A percentile compares a stretch with the other conserved stretches of the same genome.
phyloP scores from a whole-genome alignment of 2,888 invertebrate genomes.

The Drosophila algonquin region DNA sequence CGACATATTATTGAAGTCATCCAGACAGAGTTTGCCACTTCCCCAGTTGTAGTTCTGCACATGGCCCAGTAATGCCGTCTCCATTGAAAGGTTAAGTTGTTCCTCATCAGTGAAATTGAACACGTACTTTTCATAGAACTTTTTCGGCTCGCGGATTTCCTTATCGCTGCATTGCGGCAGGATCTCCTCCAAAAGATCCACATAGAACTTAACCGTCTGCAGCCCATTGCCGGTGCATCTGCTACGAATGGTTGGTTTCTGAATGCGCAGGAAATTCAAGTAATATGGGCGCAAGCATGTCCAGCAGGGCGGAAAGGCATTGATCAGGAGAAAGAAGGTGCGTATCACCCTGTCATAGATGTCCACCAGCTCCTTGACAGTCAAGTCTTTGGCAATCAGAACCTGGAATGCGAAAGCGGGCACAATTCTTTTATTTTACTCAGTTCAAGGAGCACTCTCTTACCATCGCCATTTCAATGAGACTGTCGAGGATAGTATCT shows the following conservation, averaged over 20 bases:
- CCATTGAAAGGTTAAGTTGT: conserved; percentile 35
- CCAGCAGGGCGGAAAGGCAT: conserved; percentile 83
- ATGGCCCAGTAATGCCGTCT: conserved; percentile 47
- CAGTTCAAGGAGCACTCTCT: conserved; percentile 16
- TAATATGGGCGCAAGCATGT: conserved; percentile 77
- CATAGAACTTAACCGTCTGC: conserved; percentile 63
- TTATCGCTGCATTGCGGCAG: conserved; percentile 49
- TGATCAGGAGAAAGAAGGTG: conserved; percentile 73
- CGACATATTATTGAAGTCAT: conserved; percentile 60
- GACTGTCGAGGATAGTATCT: conserved; percentile 72
- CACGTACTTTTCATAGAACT: conserved; percentile 37
- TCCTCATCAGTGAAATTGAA: conserved; percentile 47
- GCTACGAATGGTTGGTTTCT: conserved; percentile 37
- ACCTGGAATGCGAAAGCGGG: conserved; percentile 29
- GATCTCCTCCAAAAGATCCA: conserved; percentile 69
- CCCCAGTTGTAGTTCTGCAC: conserved; percentile 79
- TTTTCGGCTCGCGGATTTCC: conserved; percentile 46
- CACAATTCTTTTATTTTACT: not conserved
- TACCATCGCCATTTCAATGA: conserved; percentile 81
- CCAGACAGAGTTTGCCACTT: conserved; percentile 59
- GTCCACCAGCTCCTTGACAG: conserved; percentile 36
- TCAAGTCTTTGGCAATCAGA: conserved; percentile 52
- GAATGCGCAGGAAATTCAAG: conserved; percentile 64
- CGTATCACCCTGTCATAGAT: conserved; percentile 68
- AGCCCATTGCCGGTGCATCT: conserved; percentile 22